Evolutionary conservation across 2,888 invertebrate genomes (phyloP).

Genomic region (Sesia bembeciformis): DNA sequence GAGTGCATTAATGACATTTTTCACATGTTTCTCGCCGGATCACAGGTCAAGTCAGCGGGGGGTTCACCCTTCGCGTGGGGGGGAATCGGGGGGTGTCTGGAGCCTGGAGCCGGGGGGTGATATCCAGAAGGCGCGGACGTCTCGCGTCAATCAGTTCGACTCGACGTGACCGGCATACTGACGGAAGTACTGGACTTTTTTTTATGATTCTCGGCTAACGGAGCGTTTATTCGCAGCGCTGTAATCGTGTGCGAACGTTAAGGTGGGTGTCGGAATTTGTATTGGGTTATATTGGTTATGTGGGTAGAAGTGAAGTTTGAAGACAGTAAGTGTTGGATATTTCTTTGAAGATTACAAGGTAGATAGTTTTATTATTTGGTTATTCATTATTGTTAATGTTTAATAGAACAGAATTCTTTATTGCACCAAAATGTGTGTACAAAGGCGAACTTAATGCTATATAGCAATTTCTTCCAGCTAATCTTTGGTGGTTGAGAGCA

Average conservation of each 20-base stretch:
- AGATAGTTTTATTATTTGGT: too few species aligned
- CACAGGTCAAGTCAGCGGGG: constrained; percentile 50
- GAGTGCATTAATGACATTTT: constrained; percentile 72
- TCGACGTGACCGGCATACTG: constrained; percentile 65
- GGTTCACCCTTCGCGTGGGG: constrained; percentile 12
- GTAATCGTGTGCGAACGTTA: constrained; percentile 23
- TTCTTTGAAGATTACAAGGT: too few species aligned
- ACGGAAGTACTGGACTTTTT: constrained; percentile 34
- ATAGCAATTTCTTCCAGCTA: too few species aligned
- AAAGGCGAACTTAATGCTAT: too few species aligned
- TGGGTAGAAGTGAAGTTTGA: too few species aligned
- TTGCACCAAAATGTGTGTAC: too few species aligned
- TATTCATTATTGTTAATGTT: too few species aligned
- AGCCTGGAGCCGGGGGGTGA: constrained; percentile 5
- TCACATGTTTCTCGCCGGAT: constrained; percentile 62
- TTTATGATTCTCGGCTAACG: constrained; percentile 42
- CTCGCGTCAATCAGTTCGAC: constrained; percentile 70
- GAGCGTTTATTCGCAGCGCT: constrained; percentile 37
- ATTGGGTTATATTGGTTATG: constrained; percentile 1
- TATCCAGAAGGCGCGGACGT: constrained; percentile 53
- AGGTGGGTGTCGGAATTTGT: constrained; percentile 2
- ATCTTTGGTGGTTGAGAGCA: too few species aligned
- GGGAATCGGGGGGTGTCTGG: constrained; percentile 13
- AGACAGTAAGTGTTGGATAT: neutral
- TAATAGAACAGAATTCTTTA: too few species aligned